Base-by-base conservation (phyloP, 2,888 invertebrate genomes). In the Drosophila mulleri region DNA sequence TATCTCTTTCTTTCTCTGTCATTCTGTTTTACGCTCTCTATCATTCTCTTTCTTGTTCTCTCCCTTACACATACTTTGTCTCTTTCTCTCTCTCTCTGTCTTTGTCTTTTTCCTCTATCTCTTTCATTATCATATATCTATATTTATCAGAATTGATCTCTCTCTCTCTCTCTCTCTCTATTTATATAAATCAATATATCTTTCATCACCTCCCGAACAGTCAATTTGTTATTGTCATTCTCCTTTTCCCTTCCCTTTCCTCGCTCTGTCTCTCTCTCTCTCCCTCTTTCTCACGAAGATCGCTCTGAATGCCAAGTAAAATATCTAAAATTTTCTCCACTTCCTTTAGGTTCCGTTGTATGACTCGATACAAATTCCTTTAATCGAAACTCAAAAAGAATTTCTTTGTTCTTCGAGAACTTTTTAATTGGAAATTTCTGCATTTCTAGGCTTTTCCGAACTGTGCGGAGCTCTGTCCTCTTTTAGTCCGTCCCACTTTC, bases 371-470 rank as follows among this genome's bases (percentile, higher is more conserved):
- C 44, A 11, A 16, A 53, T 53, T 16, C 16, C 52, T 53, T 53
- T 16, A 5, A 53, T 32, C 18, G 50, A 20, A 50, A 35, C 32
- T 14, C 18, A 35, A 50, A 14, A 18, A 53, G 45, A n/a, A 61
- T 58, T 73, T 61, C 64, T 23, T 62, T 41, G 23, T 52, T 3
- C 39, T 53, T 66, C 54, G 47, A 77, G 50, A 76, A 76, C 60
- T 54, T 54, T 78, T 76, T 78, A 76, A 78, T 76, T 76, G 74
- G 76, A 62, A 64, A 12, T n/a, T 53, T 53, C 9, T 53, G 14
- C 50, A 16, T 12, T 41, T 54, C 54, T 26, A 54, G 54, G 29
- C 29, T 12, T 8, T 54, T 54, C 39, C n/a, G 39, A 39, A 14
- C 35, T 32, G 14, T 41, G 26, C n/a, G 7, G 18, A 41, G 16